A percentile compares a stretch with the other conserved stretches of the same genome.
phyloP scores from a whole-genome alignment of 2,888 invertebrate genomes.

The Tenthredo amoena region DNA sequence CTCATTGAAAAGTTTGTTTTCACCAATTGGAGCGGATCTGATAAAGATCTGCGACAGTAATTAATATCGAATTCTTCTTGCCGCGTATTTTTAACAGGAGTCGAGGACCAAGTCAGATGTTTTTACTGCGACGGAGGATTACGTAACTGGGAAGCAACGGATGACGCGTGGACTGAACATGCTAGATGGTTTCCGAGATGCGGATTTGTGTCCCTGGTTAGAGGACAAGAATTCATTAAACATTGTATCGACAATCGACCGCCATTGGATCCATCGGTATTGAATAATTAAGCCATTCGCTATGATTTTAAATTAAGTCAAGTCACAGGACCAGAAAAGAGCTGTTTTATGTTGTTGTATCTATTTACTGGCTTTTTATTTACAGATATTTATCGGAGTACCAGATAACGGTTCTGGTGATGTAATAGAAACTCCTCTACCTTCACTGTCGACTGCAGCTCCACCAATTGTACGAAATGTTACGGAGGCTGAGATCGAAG shows the following conservation, averaged over 20 bases:
- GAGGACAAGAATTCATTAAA: slow-evolving; percentile 89
- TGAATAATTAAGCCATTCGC: background rate
- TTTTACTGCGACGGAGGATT: slow-evolving; percentile 97
- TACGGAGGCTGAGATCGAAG: slow-evolving; percentile 72
- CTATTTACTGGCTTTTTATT: background rate
- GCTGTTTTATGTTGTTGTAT: slow-evolving; percentile 39
- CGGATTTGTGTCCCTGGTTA: slow-evolving; percentile 89
- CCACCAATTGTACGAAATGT: slow-evolving; percentile 62
- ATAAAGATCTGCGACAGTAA: background rate
- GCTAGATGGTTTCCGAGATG: slow-evolving; percentile 96
- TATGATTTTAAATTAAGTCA: background rate
- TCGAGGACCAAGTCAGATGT: slow-evolving; percentile 90
- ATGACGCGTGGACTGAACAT: slow-evolving; percentile 97
- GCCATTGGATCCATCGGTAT: slow-evolving; percentile 69
- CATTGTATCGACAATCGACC: slow-evolving; percentile 72
- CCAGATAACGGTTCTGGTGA: slow-evolving; percentile 62
- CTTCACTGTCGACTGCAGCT: slow-evolving; percentile 57
- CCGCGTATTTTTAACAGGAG: slow-evolving; percentile 76
- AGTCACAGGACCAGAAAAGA: background rate
- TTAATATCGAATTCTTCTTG: background rate
- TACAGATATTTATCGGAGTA: slow-evolving; percentile 65
- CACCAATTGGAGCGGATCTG: background rate
- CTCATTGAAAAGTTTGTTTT: slow-evolving; percentile 58
- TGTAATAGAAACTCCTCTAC: slow-evolving; percentile 59
- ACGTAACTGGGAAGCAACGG: slow-evolving; percentile 93